Percentiles rank a stretch among this genome's conserved stretches.
phyloP scores from a whole-genome alignment of 64 coral and sea anemone species.

The Porites lutea region DNA sequence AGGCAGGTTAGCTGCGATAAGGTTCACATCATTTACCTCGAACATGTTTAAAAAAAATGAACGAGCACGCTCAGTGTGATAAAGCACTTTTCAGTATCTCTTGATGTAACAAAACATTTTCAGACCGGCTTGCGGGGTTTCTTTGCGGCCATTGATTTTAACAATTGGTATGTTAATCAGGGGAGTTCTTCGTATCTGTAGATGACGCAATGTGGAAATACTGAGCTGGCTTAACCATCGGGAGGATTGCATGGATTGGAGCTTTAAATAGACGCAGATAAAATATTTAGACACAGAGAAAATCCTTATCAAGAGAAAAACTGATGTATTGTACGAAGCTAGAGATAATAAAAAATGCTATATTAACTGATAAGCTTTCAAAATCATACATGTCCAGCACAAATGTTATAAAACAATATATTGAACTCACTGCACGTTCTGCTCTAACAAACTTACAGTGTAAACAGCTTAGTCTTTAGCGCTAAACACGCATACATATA shows the following conservation, averaged over 20 bases:
- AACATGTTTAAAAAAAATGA: neutral
- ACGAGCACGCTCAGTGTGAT: neutral
- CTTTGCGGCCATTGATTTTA: neutral
- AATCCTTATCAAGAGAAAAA: constrained; percentile 4
- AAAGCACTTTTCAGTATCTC: neutral
- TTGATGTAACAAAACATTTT: too few species aligned
- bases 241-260: neutral
- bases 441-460: too few species aligned
- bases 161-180: neutral
- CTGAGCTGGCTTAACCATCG: neutral
- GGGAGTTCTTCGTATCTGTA: too few species aligned
- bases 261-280: neutral
- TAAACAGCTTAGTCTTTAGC: too few species aligned
- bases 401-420: too few species aligned
- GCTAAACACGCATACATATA: too few species aligned
- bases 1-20: constrained; percentile 1
- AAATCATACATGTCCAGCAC: too few species aligned
- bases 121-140: neutral
- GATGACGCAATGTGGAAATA: neutral
- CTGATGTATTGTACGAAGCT: neutral
- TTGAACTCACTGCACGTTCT: too few species aligned
- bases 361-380: constrained; percentile 15
- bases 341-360: constrained; percentile 14
- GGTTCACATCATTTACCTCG: neutral
- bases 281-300: neutral